Base-by-base conservation (phyloP, 2,797 vertebrate genomes). In the Onychomys leucogaster region DNA sequence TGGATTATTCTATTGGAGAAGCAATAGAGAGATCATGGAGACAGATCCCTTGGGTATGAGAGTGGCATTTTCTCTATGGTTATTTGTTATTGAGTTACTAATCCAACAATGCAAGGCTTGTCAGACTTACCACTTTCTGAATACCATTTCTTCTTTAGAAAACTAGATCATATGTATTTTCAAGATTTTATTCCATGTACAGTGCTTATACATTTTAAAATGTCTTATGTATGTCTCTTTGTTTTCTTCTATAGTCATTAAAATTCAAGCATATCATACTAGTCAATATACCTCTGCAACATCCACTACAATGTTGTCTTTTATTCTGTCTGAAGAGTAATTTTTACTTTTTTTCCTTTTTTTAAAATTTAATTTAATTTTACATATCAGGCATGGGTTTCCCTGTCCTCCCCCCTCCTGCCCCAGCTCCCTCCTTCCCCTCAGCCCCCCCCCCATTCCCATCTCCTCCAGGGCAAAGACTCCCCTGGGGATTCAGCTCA, bases 1-100 rank as follows among this genome's bases (percentile, higher is more conserved):
- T 94, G 27, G 67, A 76, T 95, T 91, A 81, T 90, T 37, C 41
- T 73, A 37, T 88, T 97, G 83, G 29, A 19, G 27, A 93, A 90
- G 32, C 9, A 46, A 55, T 55, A 55, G 86, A 94, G 75, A 87
- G 10, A 90, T 46, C 21, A 78, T 57, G n/a, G 49, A 71, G 32
- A 76, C 41, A 7, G 84, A 59, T 89, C 78, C 43, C n/a, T 83
- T 96, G 67, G 57, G 43, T 46, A 89, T 52, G 29, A 34, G 17
- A 34, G 25, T 76, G 65, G 25, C 57, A 43, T 84, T 94, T 81
- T 75, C 87, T 37, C 71, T 46, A 76, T 37, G 29, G 43, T 83
- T 84, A 3, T 87, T 80, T 90, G 27, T 94, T 69, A 94, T 85
- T 96, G 90, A 93, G 52, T 57, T 90, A 87, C 11, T 81, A 67